phyloP scores from a whole-genome alignment of 2,888 invertebrate species.

The Cancer borealis region DNA sequence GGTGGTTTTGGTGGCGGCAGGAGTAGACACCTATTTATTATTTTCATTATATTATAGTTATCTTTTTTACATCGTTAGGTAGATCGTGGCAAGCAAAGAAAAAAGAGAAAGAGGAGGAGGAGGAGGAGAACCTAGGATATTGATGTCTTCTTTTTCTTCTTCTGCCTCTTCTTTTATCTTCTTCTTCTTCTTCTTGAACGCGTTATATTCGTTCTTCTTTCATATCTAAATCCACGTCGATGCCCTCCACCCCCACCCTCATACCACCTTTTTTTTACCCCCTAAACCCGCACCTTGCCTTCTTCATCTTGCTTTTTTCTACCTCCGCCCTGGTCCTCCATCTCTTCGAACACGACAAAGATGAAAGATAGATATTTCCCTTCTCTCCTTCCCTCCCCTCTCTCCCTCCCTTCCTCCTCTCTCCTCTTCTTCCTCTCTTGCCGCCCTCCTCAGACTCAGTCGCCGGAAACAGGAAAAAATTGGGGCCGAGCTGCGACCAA shows the following conservation, averaged over 20 bases:
- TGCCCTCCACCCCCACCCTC: no score
- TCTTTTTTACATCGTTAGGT: background rate
- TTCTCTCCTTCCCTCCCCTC: background rate
- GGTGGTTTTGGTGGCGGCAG: no score
- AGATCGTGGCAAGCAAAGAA: no score
- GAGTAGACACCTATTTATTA: background rate
- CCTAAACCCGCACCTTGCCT: no score
- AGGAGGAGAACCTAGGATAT: no score
- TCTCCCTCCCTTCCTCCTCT: background rate
- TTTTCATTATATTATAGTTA: background rate
- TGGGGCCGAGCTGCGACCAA: slow-evolving; percentile 64
- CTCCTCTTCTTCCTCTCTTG: background rate
- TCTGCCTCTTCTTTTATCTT: background rate
- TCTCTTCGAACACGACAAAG: background rate
- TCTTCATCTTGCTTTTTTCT: background rate
- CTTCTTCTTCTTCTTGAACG: background rate
- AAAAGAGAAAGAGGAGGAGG: no score
- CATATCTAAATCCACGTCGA: no score
- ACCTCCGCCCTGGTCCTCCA: background rate
- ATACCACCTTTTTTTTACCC: no score
- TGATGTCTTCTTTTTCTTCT: no score
- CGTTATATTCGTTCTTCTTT: no score
- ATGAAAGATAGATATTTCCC: slow-evolving; percentile 13
- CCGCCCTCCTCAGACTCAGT: slow-evolving; percentile 35
- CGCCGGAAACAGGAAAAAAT: slow-evolving; percentile 69